Percentiles rank a stretch among this genome's conserved stretches.
Conservation (phyloP, 2,888 invertebrate species). For the Heteromyza rotundicornis region DNA sequence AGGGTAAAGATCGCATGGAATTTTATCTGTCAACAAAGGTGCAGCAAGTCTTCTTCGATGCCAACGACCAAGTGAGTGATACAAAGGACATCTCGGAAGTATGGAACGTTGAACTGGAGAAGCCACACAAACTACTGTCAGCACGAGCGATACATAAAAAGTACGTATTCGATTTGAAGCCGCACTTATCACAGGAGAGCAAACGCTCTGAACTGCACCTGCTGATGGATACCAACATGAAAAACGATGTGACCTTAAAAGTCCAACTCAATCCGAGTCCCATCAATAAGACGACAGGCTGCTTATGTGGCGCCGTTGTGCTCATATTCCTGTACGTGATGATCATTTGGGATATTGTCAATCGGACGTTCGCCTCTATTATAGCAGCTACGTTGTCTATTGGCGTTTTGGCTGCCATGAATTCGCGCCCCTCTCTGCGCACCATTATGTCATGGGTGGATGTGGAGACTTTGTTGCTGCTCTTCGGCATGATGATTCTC, state of each 20-base stretch:
- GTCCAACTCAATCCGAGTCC: slow-evolving; percentile 69
- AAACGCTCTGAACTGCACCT: slow-evolving; percentile 23
- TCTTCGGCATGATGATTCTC: slow-evolving; percentile 81
- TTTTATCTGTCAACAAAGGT: slow-evolving; percentile 1
- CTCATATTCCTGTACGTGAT: slow-evolving; percentile 76
- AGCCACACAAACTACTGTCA: too few species aligned
- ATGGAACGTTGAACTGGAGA: too few species aligned
- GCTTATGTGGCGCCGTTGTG: slow-evolving; percentile 74
- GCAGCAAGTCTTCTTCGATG: slow-evolving; percentile 1
- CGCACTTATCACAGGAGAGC: slow-evolving; percentile 19
- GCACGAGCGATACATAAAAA: too few species aligned
- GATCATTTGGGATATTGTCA: slow-evolving; percentile 76
- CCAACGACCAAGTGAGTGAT: too few species aligned
- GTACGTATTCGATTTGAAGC: slow-evolving; percentile 31
- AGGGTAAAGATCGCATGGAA: background rate
- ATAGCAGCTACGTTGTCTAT: slow-evolving; percentile 72
- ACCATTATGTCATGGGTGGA: slow-evolving; percentile 77
- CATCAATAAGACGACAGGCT: slow-evolving; percentile 70
- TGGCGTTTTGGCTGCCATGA: slow-evolving; percentile 70
- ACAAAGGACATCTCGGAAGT: too few species aligned
- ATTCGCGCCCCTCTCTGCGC: slow-evolving; percentile 70
- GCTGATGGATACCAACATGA: slow-evolving; percentile 32
- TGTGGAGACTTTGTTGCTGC: slow-evolving; percentile 70
- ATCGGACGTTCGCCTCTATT: slow-evolving; percentile 75
- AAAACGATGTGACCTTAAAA: slow-evolving; percentile 59